Conservation (phyloP, 2,113 vertebrate genomes). For the Aegotheles bennettii region DNA sequence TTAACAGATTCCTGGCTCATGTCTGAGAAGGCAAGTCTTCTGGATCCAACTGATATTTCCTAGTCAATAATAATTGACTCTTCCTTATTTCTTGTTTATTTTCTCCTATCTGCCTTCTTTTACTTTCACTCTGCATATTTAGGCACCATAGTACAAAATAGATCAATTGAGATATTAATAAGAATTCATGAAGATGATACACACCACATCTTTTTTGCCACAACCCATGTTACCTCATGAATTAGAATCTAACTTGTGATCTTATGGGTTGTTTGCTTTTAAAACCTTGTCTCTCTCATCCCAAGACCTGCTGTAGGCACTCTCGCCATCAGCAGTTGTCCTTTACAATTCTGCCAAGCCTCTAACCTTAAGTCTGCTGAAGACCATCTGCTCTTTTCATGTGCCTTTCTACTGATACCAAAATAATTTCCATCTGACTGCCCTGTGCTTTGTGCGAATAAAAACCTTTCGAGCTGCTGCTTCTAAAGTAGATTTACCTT, state of each 20-base stretch:
- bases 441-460: conserved; percentile 67
- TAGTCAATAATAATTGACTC: not conserved
- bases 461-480: conserved; percentile 77
- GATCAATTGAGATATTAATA: not conserved
- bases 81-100: not conserved
- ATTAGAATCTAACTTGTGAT: not conserved
- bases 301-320: not conserved
- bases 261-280: not conserved
- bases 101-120: not conserved
- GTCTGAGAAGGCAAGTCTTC: not conserved
- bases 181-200: not conserved
- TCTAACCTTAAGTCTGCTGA: conserved; percentile 7
- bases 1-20: not conserved
- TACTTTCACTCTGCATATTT: not conserved
- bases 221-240: not conserved
- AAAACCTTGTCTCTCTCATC: not conserved
- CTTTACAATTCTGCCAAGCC: conserved; percentile 19
- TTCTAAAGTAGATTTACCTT: conserved; percentile 95
- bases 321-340: not conserved
- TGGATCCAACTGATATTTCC: not conserved
- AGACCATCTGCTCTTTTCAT: conserved; percentile 45
- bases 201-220: not conserved
- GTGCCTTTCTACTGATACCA: conserved; percentile 39
- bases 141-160: not conserved
- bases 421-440: conserved; percentile 64